A percentile compares a stretch with the other conserved stretches of the same genome.
phyloP scores from a whole-genome alignment of 2,113 vertebrate species.

The Centropus unirufus region DNA sequence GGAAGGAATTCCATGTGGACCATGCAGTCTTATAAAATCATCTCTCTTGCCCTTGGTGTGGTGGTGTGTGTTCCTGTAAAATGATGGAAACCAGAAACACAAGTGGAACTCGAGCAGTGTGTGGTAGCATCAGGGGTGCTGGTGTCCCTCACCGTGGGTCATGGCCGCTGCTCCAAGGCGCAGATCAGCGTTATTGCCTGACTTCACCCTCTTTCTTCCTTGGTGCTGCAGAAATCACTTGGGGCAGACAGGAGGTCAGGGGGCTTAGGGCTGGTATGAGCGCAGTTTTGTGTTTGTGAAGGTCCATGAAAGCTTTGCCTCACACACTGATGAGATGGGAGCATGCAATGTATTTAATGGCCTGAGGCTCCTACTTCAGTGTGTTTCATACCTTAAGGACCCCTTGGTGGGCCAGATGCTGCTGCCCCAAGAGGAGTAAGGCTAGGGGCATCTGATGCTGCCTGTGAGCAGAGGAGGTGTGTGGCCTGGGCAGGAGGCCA shows the following conservation, averaged over 20 bases:
- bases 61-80: not conserved
- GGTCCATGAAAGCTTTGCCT: not conserved
- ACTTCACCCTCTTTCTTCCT: not conserved
- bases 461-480: fast-evolving
- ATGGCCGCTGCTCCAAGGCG: fast-evolving
- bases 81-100: fast-evolving
- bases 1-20: not conserved
- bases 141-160: not conserved
- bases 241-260: not conserved
- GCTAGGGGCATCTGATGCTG: not conserved
- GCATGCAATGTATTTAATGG: not conserved
- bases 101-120: fast-evolving
- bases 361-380: not conserved
- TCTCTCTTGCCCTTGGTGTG: not conserved
- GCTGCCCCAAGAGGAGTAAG: fast-evolving
- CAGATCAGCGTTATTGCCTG: not conserved
- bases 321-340: not conserved
- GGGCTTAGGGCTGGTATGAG: fast-evolving
- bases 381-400: not conserved
- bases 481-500: not conserved
- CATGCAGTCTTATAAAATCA: fast-evolving
- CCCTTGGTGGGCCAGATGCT: not conserved
- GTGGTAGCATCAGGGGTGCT: not conserved
- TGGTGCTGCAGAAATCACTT: not conserved
- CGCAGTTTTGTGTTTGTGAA: fast-evolving